Conservation (phyloP, 2,113 vertebrate genomes). For the Penelope pileata region DNA sequence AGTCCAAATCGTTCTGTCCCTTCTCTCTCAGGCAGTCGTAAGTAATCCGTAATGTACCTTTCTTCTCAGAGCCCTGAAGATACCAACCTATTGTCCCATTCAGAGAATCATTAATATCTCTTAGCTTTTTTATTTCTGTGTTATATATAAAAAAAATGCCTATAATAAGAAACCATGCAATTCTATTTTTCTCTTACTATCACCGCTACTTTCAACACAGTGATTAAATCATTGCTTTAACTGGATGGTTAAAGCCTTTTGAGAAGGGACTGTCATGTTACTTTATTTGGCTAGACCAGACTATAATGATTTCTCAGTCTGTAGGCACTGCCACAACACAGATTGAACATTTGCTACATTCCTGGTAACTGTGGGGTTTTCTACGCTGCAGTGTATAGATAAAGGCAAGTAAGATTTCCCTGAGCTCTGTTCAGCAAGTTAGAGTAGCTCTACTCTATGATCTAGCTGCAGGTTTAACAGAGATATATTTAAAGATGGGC, state of each 20-base stretch:
- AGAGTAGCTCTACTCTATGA: not conserved
- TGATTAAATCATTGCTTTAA: constrained; percentile 28
- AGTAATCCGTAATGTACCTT: not conserved
- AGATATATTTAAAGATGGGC: not conserved
- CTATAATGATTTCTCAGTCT: not conserved
- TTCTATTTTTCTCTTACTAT: constrained; percentile 7
- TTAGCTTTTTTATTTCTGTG: not conserved
- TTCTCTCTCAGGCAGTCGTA: not conserved
- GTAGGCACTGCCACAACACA: not conserved
- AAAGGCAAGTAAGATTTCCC: not conserved
- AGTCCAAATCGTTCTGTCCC: not conserved
- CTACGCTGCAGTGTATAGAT: not conserved
- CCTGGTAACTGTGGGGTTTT: not conserved
- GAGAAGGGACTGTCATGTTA: not conserved
- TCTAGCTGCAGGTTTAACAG: not conserved
- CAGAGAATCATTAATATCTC: not conserved
- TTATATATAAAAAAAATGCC: not conserved
- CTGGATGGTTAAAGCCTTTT: not conserved
- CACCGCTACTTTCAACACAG: constrained; percentile 34
- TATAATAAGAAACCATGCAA: not conserved
- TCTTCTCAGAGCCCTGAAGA: constrained; percentile 5
- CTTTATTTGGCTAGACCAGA: not conserved
- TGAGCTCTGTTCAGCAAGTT: not conserved
- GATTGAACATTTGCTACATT: not conserved
- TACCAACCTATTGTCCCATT: not conserved